phyloP scores from a whole-genome alignment of 1,140 invertebrate genomes.

The Eurosta solidaginis region DNA sequence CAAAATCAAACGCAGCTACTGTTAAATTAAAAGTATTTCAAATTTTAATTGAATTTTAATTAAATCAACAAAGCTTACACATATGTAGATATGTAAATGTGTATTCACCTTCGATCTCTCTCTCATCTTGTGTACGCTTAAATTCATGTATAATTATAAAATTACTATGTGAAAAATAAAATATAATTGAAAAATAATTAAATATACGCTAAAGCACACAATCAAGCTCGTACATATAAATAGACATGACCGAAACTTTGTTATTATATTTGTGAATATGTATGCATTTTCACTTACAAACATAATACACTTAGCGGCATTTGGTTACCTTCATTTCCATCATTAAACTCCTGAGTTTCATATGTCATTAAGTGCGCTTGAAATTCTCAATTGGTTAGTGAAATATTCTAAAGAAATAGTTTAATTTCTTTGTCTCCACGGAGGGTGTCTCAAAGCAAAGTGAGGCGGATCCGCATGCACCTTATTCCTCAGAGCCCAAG shows the following conservation, averaged over 20 bases:
- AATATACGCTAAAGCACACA: conserved; percentile 25
- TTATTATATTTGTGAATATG: too few relatives aligned
- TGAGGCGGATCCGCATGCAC: too few relatives aligned
- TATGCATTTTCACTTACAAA: too few relatives aligned
- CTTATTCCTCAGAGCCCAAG: too few relatives aligned
- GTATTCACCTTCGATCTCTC: not conserved
- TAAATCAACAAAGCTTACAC: not conserved
- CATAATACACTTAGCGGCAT: too few relatives aligned
- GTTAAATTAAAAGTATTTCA: conserved; percentile 27
- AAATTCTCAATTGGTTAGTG: too few relatives aligned
- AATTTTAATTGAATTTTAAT: conserved; percentile 24
- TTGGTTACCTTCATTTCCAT: too few relatives aligned
- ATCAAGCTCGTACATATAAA: not conserved
- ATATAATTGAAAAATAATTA: conserved; percentile 38
- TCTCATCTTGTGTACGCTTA: conserved; percentile 6
- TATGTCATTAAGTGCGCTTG: too few relatives aligned
- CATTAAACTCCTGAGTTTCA: too few relatives aligned
- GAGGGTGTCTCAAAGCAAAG: too few relatives aligned
- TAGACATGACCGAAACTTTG: not conserved
- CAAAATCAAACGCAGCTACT: not conserved
- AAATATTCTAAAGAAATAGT: too few relatives aligned
- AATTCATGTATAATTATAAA: conserved; percentile 16
- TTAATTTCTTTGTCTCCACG: too few relatives aligned
- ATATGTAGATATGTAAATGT: not conserved
- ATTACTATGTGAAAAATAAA: conserved; percentile 25